Conservation (phyloP, 35 echinoderm and acorn worm species). For the Chiridota heheva region DNA sequence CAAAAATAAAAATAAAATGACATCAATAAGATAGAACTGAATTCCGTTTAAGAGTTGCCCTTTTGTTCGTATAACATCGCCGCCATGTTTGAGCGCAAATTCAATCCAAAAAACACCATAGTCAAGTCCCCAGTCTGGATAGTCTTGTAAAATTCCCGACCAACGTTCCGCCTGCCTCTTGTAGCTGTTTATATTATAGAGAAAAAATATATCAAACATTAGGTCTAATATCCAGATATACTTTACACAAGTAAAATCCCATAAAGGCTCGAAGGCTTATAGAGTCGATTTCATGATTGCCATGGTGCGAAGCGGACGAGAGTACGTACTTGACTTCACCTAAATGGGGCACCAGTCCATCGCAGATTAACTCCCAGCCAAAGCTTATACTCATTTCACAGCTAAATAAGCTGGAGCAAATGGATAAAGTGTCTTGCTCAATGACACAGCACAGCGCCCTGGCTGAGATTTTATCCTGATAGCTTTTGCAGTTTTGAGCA, state of each 20-base stretch:
- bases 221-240: not conserved
- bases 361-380: no score
- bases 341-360: no score
- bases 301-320: not conserved
- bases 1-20: conserved; percentile 12
- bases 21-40: conserved; percentile 43
- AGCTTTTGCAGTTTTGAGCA: no score
- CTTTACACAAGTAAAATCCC: not conserved
- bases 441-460: no score
- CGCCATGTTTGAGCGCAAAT: conserved; percentile 44
- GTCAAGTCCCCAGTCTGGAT: conserved; percentile 19
- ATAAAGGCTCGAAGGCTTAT: not conserved
- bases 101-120: conserved; percentile 39
- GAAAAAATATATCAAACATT: not conserved
- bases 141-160: conserved; percentile 29
- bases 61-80: conserved; percentile 23
- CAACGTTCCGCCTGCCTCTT: not conserved
- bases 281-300: not conserved
- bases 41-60: conserved; percentile 11
- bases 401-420: no score
- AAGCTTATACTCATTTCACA: no score
- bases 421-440: no score
- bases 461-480: no score
- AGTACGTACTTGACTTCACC: no score
- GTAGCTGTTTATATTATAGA: not conserved